Base-by-base conservation (phyloP, 2,888 invertebrate species). In the Agriopis marginaria region DNA sequence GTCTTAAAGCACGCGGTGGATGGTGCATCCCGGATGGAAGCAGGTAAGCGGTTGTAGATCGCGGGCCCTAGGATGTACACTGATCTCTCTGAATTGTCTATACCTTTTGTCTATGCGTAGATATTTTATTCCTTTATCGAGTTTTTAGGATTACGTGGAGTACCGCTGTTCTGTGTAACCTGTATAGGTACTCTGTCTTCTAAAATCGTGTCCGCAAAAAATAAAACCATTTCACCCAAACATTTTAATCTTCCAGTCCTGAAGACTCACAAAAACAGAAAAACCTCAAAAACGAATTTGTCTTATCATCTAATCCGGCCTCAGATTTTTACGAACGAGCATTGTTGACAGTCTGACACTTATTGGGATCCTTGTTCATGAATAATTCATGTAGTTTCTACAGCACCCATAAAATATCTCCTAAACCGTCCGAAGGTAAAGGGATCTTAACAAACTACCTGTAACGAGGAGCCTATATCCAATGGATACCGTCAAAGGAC, bases 321-420 rank as follows among this genome's bases (percentile, higher is more conserved):
- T 79, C 80, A 79, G 76, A 81, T 78, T 82, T 83, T 86, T 81
- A 58, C 77, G 47, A 80, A 79, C 79, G 79, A 79, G 75, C 75
- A 76, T 77, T 85, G 86, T 87, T 83, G 84, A 86, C 85, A 82
- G 79, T 70, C 81, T 82, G 86, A 84, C 88, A 86, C 82, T 87
- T 89, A 89, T 88, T 89, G 83, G 81, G 81, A 80, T 79, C 82
- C 82, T 77, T 74, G 66, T 71, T 68, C 79, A 85, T 89, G 87
- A 89, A 89, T 89, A 82, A 89, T 89, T 82, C 81, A 90, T 82
- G 69, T 60, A 67, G 63, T 67, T 59, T 65, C 77, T 75, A 77
- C 66, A 68, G 71, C 62, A 65, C 71, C 72, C 74, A 75, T 71
- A 75, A 75, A 75, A 64, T 75, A 71, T 66, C 65, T 70, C 64